Conservation (phyloP, 2,888 invertebrate species). For the Heliconius aoede region DNA sequence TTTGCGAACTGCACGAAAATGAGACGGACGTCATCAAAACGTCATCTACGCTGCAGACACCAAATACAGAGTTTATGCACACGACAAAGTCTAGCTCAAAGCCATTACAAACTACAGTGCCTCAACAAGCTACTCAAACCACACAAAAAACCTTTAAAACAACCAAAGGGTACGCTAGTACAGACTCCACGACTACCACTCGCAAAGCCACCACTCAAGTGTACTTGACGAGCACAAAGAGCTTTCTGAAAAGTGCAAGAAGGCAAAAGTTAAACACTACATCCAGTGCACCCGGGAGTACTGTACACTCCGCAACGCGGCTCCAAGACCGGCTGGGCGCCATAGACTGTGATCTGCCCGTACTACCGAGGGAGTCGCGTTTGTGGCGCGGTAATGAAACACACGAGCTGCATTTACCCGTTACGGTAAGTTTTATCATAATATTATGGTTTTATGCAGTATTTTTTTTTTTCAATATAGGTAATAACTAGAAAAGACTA, state of each 20-base stretch:
- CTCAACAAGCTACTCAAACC: conserved; percentile 64
- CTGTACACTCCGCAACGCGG: conserved; percentile 74
- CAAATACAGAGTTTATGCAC: conserved; percentile 58
- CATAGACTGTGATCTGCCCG: conserved; percentile 86
- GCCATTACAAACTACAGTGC: conserved; percentile 65
- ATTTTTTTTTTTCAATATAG: too few relatives aligned
- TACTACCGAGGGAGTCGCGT: conserved; percentile 85
- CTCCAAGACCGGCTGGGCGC: conserved; percentile 86
- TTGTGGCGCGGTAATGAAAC: conserved; percentile 89
- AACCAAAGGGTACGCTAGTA: conserved; percentile 68
- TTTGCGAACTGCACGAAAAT: conserved; percentile 58
- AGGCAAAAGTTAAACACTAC: conserved; percentile 75
- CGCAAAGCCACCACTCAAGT: conserved; percentile 67
- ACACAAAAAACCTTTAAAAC: conserved; percentile 71
- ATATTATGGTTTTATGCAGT: not conserved
- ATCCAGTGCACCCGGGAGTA: conserved; percentile 64
- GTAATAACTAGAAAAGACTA: too few relatives aligned
- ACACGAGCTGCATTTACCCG: conserved; percentile 86
- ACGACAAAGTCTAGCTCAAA: conserved; percentile 57
- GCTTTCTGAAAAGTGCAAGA: conserved; percentile 72
- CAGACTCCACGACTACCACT: conserved; percentile 63
- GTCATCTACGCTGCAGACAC: conserved; percentile 60
- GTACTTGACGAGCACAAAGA: conserved; percentile 69
- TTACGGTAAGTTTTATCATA: conserved; percentile 81
- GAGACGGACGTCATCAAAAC: conserved; percentile 61